Evolutionary conservation across 1,140 invertebrate species (phyloP).

Genomic region (Zelostemma sp.): DNA sequence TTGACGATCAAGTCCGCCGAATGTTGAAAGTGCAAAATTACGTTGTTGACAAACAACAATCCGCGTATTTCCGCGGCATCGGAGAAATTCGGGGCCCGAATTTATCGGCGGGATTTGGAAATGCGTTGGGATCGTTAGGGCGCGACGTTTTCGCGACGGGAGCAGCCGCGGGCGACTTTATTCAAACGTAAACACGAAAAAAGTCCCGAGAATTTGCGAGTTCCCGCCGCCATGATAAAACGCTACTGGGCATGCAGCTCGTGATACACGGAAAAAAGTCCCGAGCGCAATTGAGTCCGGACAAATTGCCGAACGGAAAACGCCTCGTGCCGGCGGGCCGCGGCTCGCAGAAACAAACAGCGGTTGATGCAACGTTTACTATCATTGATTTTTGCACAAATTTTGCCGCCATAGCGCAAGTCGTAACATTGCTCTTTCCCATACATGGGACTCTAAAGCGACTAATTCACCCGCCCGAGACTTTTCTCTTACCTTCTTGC

Average conservation of each 20-base stretch:
- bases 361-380: constrained; percentile 21
- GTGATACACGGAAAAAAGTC: constrained; percentile 1
- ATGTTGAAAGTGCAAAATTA: background rate
- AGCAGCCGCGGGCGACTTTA: background rate
- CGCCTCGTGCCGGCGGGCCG: background rate
- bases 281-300: background rate
- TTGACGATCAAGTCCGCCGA: background rate
- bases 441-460: background rate
- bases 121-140: background rate
- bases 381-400: constrained; percentile 49
- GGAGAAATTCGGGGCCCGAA: background rate
- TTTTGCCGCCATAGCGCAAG: constrained; percentile 62
- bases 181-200: background rate
- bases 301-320: background rate
- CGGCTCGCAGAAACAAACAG: constrained; percentile 4
- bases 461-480: background rate
- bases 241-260: constrained; percentile 36
- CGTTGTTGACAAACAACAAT: background rate
- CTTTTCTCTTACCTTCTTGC: constrained; percentile 38
- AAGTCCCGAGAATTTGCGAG: constrained; percentile 16
- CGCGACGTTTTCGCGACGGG: background rate
- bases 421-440: constrained; percentile 1
- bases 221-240: constrained; percentile 55
- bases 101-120: background rate
- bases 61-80: background rate